phyloP scores from a whole-genome alignment of 2,113 vertebrate genomes.

The Thunnus maccoyii region DNA sequence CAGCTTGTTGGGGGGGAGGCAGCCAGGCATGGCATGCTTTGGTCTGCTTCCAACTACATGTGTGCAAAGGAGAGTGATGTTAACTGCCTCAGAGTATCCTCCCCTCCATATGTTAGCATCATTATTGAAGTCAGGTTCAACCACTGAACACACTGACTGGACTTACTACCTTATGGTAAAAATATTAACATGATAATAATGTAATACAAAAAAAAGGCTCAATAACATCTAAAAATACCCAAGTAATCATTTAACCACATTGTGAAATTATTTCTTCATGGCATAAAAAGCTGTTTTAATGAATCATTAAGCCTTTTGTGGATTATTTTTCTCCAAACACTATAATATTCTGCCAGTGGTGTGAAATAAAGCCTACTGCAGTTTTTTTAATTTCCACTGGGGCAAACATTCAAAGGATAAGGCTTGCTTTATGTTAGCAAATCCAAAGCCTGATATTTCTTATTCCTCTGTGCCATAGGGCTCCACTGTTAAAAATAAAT shows the following conservation, averaged over 20 bases:
- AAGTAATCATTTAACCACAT: not conserved
- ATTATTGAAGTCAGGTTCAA: constrained; percentile 27
- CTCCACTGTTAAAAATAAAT: too few relatives aligned
- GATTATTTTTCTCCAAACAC: too few relatives aligned
- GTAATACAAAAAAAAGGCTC: not conserved
- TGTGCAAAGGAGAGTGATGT: constrained; percentile 38
- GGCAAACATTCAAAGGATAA: too few relatives aligned
- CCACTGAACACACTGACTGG: not conserved
- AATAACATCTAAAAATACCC: not conserved
- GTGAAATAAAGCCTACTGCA: too few relatives aligned
- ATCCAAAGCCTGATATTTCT: too few relatives aligned
- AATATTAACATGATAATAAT: not conserved
- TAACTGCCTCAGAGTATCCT: constrained; percentile 55
- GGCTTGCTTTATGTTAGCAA: not conserved
- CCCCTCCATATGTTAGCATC: constrained; percentile 43
- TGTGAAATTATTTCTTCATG: too few relatives aligned
- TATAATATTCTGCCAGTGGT: too few relatives aligned
- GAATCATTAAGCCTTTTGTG: too few relatives aligned
- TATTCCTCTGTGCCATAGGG: too few relatives aligned
- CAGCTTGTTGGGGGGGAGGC: constrained; percentile 35
- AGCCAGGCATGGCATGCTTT: constrained; percentile 29
- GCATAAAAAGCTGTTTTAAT: too few relatives aligned
- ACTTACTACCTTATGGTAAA: not conserved
- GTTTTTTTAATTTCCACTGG: too few relatives aligned
- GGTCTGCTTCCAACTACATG: constrained; percentile 41